Evolutionary conservation across 2,888 invertebrate species (phyloP).

Genomic region (Macrosoma leucophasiata): DNA sequence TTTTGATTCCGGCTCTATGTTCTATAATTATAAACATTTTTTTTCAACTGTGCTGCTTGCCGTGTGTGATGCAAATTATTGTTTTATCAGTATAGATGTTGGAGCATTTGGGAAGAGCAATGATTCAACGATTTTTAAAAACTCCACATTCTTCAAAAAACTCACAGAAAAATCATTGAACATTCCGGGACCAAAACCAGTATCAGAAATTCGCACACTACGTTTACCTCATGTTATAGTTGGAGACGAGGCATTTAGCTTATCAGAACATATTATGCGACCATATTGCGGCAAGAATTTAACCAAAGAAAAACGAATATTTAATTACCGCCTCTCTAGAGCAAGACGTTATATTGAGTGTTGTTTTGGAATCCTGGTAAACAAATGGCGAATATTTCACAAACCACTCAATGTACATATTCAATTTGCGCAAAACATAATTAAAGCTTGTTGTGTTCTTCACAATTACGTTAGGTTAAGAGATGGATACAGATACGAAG

Average conservation of each 20-base stretch:
- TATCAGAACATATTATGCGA: constrained; percentile 4
- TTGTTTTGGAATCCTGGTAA: constrained; percentile 14
- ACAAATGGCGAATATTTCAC: constrained; percentile 22
- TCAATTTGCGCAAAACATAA: constrained; percentile 13
- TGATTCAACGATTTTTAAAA: background rate
- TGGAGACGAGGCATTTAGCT: constrained; percentile 4
- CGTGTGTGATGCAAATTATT: too few species aligned
- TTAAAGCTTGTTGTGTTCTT: constrained; percentile 18
- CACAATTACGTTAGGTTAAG: constrained; percentile 24
- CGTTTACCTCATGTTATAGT: background rate
- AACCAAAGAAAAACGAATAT: constrained; percentile 3
- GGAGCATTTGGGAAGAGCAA: background rate
- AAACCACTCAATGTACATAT: constrained; percentile 12
- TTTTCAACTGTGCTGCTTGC: too few species aligned
- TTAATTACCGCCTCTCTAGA: constrained; percentile 9
- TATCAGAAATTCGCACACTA: too few species aligned
- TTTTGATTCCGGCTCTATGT: constrained; percentile 10
- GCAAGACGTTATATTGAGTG: constrained; percentile 15
- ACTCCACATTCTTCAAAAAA: background rate
- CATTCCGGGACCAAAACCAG: background rate
- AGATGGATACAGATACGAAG: constrained; percentile 25
- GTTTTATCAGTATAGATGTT: background rate
- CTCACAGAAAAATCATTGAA: background rate
- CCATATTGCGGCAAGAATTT: constrained; percentile 1
- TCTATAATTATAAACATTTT: too few species aligned